A percentile compares a stretch with the other conserved stretches of the same genome.
Conservation (phyloP, 2,888 invertebrate genomes). For the Harpagoxenus sublaevis region DNA sequence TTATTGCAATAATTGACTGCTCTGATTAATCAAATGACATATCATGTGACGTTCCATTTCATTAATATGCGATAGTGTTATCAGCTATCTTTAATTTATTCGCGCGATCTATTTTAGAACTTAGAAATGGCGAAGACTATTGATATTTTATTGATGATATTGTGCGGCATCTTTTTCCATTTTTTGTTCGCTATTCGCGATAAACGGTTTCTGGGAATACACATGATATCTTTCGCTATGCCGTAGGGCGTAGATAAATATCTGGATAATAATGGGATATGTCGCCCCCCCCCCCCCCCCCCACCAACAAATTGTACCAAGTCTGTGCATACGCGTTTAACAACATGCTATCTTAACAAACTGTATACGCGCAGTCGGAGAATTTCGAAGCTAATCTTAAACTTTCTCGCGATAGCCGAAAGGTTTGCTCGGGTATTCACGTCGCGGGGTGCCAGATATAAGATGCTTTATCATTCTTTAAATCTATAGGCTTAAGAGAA, state of each 20-base stretch:
- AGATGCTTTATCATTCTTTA: not conserved
- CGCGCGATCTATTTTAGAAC: not conserved
- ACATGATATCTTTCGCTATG: slow-evolving; percentile 12
- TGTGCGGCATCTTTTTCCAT: not conserved
- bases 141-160: not conserved
- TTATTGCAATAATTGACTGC: slow-evolving; percentile 8
- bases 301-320: not conserved
- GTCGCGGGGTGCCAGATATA: not conserved
- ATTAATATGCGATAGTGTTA: not conserved
- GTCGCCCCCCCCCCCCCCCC: not conserved
- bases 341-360: not conserved
- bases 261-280: slow-evolving; percentile 14
- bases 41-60: not conserved
- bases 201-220: not conserved
- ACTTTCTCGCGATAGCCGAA: not conserved
- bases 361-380: not conserved
- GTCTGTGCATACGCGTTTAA: not conserved
- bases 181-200: not conserved
- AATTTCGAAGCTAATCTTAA: slow-evolving; percentile 7
- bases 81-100: not conserved
- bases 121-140: not conserved
- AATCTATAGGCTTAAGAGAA: not conserved
- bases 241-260: slow-evolving; percentile 11
- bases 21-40: not conserved
- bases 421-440: not conserved